phyloP scores from a whole-genome alignment of 2,888 invertebrate species.

The Cybosia mesomella region DNA sequence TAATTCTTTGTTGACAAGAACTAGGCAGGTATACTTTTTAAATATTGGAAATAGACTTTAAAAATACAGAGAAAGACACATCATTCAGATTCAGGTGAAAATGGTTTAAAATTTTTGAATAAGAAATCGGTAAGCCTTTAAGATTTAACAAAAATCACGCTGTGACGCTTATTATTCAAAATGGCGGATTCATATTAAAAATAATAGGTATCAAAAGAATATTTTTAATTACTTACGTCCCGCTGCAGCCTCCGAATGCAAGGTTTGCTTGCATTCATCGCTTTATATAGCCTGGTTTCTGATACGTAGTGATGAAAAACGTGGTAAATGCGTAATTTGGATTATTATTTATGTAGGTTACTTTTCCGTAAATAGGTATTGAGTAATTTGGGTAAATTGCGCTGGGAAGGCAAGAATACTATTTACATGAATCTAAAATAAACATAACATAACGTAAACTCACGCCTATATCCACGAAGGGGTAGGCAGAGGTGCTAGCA shows the following conservation, averaged over 20 bases:
- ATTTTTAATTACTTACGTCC: constrained; percentile 46
- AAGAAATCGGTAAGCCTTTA: neutral
- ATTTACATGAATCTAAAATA: no score
- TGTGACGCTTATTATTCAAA: constrained; percentile 7
- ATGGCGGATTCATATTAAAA: constrained; percentile 6
- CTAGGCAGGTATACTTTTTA: neutral
- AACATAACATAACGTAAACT: no score
- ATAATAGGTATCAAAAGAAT: neutral
- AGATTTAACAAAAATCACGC: neutral
- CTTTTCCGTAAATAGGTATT: neutral
- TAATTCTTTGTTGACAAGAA: neutral
- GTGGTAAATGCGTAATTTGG: constrained; percentile 26
- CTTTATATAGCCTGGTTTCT: constrained; percentile 38
- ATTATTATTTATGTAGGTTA: neutral
- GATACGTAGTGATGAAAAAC: constrained; percentile 21
- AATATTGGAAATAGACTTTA: neutral
- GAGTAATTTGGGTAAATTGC: no score
- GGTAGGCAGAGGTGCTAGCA: no score
- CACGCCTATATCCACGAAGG: no score
- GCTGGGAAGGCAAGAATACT: no score
- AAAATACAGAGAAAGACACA: neutral
- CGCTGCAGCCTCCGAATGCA: constrained; percentile 52
- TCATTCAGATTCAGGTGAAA: neutral
- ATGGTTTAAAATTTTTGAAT: neutral
- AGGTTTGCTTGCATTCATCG: constrained; percentile 12